Evolutionary conservation across 2,113 vertebrate species (phyloP), one percentile per base, ranked within the genome.

Genomic region (Nibea coibor): DNA sequence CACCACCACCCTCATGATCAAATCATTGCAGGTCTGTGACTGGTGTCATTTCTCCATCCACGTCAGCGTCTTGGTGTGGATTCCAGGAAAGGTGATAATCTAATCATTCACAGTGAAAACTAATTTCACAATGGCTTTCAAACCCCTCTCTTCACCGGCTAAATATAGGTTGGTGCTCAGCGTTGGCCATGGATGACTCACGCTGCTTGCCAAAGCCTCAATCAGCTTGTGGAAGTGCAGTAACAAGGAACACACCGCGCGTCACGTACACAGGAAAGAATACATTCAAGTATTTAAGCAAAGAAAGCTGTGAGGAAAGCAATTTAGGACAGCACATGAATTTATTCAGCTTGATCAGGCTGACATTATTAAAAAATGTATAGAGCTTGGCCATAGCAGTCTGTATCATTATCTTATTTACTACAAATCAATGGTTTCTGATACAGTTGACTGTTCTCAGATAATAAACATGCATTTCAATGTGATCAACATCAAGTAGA

Each of bases 141-240:
- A 39, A 5, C 56, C 79, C 31, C 66, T 35, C 67, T 26, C 53
- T 57, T 62, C 64, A 64, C 20, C 28, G 24, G 74, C 85, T 88
- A 89, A 89, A 89, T 91, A 87, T 85, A 90, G 75, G 28, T 1
- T 31, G 67, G 45, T 28, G 8, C 43, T 67, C 61, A 19, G 4
- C 19, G 59, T 82, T 39, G 66, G 58, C 70, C 78, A 84, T 73
- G 81, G 80, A 86, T 92, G 89, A 92, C 72, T 90, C 87, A 87
- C 31, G 19, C 69, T 50, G 62, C 62, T 81, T 63, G 53, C 69
- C 66, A 85, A 80, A 72, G 70, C 84, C 66, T 75, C 47, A 64
- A 77, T 86, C 62, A 86, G 57, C 61, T 71, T 24, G 73, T 81
- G 81, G 43, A 35, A 26, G 63, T 61, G 65, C 74, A 80, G 79